Percentiles rank a stretch among this genome's conserved stretches.
Conservation (phyloP, 2,888 invertebrate species). For the Cactoblastis cactorum region DNA sequence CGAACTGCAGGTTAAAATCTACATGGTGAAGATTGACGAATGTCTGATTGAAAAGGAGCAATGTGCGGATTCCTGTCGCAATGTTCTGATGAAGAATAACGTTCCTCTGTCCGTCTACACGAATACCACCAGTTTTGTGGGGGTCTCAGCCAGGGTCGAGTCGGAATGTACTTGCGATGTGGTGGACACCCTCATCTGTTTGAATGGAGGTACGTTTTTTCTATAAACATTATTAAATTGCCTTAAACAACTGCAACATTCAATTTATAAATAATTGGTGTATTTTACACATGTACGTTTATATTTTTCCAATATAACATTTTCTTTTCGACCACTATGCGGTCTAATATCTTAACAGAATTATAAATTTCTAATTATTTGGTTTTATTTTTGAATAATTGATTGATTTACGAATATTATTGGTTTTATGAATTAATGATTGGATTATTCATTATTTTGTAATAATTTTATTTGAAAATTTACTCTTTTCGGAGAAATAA, state of each 20-base stretch:
- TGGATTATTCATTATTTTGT: too few relatives aligned
- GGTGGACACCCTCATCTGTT: slow-evolving; percentile 79
- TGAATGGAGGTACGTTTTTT: slow-evolving; percentile 85
- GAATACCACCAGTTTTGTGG: slow-evolving; percentile 96
- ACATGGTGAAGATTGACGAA: slow-evolving; percentile 95
- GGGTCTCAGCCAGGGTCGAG: slow-evolving; percentile 90
- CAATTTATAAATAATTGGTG: too few relatives aligned
- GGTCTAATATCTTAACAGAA: too few relatives aligned
- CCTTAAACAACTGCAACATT: too few relatives aligned
- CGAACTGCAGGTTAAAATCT: slow-evolving; percentile 85
- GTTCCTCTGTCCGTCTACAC: slow-evolving; percentile 92
- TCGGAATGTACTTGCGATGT: slow-evolving; percentile 86
- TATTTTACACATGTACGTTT: too few relatives aligned
- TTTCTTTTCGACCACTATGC: too few relatives aligned
- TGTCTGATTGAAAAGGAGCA: slow-evolving; percentile 88
- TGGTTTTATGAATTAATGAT: background rate
- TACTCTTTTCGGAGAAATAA: too few relatives aligned
- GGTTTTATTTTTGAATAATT: too few relatives aligned
- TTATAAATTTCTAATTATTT: too few relatives aligned
- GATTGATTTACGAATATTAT: background rate
- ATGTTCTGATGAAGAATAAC: slow-evolving; percentile 85
- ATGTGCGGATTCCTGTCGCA: slow-evolving; percentile 88
- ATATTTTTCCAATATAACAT: too few relatives aligned
- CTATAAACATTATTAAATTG: background rate
- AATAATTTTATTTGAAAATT: too few relatives aligned